Conservation (phyloP, 2,888 invertebrate species). For the Spodoptera exigua region DNA sequence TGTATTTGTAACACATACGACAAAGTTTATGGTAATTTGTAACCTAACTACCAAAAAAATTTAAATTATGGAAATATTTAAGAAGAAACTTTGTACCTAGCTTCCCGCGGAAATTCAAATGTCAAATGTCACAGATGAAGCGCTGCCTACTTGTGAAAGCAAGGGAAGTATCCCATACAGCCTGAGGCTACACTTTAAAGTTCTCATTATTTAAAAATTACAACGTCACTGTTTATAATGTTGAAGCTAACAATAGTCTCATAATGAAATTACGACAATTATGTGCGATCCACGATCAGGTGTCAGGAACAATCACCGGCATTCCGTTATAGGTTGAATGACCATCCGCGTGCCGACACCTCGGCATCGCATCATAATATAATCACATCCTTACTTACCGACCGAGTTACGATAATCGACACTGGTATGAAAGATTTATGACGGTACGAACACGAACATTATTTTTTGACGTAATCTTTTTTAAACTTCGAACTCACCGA, state of each 20-base stretch:
- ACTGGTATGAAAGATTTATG: slow-evolving; percentile 8
- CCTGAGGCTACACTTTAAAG: background rate
- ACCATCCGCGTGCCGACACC: slow-evolving; percentile 63
- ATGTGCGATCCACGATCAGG: slow-evolving; percentile 47
- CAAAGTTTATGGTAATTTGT: too few species aligned
- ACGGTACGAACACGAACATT: background rate
- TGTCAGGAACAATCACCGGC: slow-evolving; percentile 51
- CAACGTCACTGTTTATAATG: slow-evolving; percentile 16
- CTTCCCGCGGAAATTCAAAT: too few species aligned
- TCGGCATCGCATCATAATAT: slow-evolving; percentile 44
- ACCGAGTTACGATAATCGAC: slow-evolving; percentile 30
- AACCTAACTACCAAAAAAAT: too few species aligned
- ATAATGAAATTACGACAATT: slow-evolving; percentile 61
- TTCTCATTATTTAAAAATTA: background rate
- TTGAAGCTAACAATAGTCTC: slow-evolving; percentile 34
- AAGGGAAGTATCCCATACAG: slow-evolving; percentile 2
- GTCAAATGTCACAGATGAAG: too few species aligned
- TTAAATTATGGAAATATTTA: too few species aligned
- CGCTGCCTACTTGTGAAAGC: background rate
- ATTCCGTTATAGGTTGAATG: slow-evolving; percentile 70
- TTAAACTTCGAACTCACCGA: slow-evolving; percentile 12
- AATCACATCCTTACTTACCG: slow-evolving; percentile 52
- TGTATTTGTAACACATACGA: too few species aligned
- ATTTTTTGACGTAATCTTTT: slow-evolving; percentile 9
- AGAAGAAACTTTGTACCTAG: too few species aligned